A percentile compares a stretch with the other conserved stretches of the same genome.
These are phyloP conservation scores for Lonchura striata DNA, from an alignment of 2,113 vertebrate species.

Conservation along the genomic window DNA sequence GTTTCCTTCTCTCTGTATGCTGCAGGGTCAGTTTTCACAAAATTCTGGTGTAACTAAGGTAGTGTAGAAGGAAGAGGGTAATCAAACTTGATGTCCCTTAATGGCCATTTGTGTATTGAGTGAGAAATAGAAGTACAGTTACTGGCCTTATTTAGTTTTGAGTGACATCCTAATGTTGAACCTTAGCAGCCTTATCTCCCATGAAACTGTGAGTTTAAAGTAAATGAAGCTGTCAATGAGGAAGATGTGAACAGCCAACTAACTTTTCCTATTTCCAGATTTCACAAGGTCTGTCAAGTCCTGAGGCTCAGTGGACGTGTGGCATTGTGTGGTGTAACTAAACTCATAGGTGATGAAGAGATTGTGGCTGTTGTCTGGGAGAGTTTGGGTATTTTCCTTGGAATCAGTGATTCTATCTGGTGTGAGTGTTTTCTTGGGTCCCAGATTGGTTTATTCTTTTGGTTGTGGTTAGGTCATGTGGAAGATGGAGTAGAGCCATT, in stretches of 20 bases:
- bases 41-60: not conserved
- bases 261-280: not conserved
- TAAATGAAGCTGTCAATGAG: not conserved
- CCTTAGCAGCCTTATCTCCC: not conserved
- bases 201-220: not conserved
- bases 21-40: not conserved
- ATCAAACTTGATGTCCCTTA: not conserved
- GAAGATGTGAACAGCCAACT: not conserved
- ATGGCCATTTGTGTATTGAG: not conserved
- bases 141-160: not conserved
- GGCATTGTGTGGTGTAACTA: not conserved
- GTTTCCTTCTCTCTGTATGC: not conserved
- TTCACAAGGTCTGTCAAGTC: not conserved
- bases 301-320: not conserved
- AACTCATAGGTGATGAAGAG: not conserved
- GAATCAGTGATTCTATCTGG: not conserved
- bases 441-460: not conserved
- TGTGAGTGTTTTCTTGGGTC: not conserved
- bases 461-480: not conserved
- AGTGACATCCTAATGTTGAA: not conserved
- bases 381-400: not conserved
- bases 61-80: not conserved
- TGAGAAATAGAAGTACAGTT: not conserved
- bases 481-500: not conserved
- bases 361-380: not conserved